phyloP scores from a whole-genome alignment of 2,113 vertebrate genomes.

The Budorcas taxicolor region DNA sequence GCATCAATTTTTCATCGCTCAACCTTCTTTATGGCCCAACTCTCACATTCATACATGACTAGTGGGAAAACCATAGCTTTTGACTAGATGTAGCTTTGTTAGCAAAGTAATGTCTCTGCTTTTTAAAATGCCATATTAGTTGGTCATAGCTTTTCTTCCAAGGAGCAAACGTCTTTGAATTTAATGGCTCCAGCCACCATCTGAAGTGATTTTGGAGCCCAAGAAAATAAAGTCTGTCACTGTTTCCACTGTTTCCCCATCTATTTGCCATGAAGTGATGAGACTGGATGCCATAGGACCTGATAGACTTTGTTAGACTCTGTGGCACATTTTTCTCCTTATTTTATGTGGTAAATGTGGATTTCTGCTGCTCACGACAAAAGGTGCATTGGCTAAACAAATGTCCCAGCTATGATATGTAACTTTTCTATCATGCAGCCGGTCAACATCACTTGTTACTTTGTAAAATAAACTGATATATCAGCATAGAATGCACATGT shows the following conservation, averaged over 20 bases:
- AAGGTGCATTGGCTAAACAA: background rate
- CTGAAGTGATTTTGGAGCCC: background rate
- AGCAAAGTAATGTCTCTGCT: background rate
- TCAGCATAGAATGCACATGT: background rate
- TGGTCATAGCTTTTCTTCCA: background rate
- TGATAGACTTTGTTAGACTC: background rate
- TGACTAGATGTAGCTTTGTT: background rate
- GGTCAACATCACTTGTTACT: background rate
- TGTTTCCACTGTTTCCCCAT: background rate
- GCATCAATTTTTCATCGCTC: background rate
- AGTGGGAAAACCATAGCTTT: background rate
- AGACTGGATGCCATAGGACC: background rate
- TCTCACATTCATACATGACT: background rate
- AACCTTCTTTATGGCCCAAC: background rate
- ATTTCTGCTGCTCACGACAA: background rate
- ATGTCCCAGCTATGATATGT: background rate
- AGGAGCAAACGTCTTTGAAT: background rate
- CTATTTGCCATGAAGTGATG: background rate
- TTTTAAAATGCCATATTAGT: background rate
- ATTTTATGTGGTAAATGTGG: background rate
- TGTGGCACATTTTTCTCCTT: background rate
- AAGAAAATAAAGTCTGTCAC: background rate
- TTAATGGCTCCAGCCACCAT: background rate
- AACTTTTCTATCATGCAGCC: background rate
- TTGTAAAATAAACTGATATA: background rate